These are phyloP conservation scores for Heterodera filipjevi DNA, from an alignment of 2,888 invertebrate genomes.

Conservation along the genomic window DNA sequence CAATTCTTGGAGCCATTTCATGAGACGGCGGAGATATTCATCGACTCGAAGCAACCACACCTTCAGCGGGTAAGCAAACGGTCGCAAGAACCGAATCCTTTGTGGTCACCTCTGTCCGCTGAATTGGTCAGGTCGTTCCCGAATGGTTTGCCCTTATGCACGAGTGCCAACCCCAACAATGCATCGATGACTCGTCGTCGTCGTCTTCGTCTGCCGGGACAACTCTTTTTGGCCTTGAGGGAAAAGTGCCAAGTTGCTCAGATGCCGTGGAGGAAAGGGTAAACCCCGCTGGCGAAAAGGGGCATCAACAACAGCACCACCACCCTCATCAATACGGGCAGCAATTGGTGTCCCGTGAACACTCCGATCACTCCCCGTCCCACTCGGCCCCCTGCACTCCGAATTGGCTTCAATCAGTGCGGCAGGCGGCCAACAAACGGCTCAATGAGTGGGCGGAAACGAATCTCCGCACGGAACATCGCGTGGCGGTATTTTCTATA, in stretches of 20 bases:
- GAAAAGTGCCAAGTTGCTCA: neutral
- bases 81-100: conserved; percentile 6
- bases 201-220: conserved; percentile 6
- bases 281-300: conserved; percentile 18
- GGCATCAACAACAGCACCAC: neutral
- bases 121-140: conserved; percentile 42
- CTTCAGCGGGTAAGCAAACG: conserved; percentile 41
- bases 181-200: neutral
- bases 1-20: conserved; percentile 55
- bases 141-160: conserved; percentile 50
- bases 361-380: conserved; percentile 11
- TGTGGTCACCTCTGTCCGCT: neutral
- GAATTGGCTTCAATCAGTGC: conserved; percentile 20
- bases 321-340: too few relatives aligned
- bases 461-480: conserved; percentile 48
- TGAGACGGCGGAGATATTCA: conserved; percentile 52
- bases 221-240: neutral
- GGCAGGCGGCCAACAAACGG: conserved; percentile 21
- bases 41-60: conserved; percentile 44
- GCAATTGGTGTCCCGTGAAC: conserved; percentile 7
- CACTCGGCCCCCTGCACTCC: neutral
- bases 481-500: too few relatives aligned
- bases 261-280: neutral
- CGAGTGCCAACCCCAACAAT: conserved; percentile 40
- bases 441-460: conserved; percentile 41